A percentile compares a stretch with the other conserved stretches of the same genome.
Conservation (phyloP, 1,140 invertebrate species). For the Aphis craccivora region DNA sequence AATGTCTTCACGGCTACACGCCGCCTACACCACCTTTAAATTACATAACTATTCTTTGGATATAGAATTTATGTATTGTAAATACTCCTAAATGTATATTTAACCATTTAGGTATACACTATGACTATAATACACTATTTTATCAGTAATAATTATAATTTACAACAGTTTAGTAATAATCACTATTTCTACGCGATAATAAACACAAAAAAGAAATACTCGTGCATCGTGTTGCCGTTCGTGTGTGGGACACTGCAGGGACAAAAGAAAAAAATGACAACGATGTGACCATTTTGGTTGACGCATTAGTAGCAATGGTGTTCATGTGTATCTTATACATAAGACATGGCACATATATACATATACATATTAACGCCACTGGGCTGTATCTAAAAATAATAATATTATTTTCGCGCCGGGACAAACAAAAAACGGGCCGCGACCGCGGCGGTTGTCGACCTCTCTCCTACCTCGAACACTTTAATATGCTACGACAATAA, state of each 20-base stretch:
- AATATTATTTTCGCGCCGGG: neutral
- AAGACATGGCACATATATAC: neutral
- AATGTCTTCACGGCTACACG: neutral
- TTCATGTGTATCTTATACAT: neutral
- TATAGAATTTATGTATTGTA: neutral
- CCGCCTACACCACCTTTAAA: neutral
- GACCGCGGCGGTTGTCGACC: neutral
- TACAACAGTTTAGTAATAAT: neutral
- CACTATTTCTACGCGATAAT: too few relatives aligned
- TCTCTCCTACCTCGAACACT: neutral
- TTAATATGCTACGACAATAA: neutral
- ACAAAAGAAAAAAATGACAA: slow-evolving; percentile 7
- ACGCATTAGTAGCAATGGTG: neutral
- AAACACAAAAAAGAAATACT: neutral
- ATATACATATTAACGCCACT: slow-evolving; percentile 5
- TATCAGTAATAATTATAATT: neutral
- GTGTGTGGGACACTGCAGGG: neutral
- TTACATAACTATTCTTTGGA: neutral
- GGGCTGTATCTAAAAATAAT: slow-evolving; percentile 29
- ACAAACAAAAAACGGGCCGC: slow-evolving; percentile 6
- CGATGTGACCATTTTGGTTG: neutral
- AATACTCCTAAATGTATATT: neutral
- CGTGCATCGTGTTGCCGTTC: neutral
- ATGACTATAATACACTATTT: neutral
- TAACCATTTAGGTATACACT: too few relatives aligned